These are phyloP conservation scores for Eudemis profundana DNA, from an alignment of 2,888 invertebrate genomes.

Conservation along the genomic window DNA sequence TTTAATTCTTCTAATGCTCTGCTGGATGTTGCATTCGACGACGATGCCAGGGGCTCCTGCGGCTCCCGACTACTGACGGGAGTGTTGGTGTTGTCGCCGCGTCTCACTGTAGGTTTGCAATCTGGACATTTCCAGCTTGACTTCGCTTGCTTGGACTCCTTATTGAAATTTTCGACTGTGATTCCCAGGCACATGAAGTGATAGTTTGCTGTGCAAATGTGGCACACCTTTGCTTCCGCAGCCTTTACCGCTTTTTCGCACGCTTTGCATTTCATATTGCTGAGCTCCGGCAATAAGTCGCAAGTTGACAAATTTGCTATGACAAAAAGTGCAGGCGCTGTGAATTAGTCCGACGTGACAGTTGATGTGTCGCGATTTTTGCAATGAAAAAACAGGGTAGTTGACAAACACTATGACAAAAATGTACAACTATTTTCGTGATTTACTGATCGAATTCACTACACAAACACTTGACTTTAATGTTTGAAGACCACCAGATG, in stretches of 20 bases:
- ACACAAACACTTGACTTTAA: too few species aligned
- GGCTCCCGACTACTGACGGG: not conserved
- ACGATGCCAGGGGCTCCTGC: not conserved
- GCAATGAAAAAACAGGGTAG: too few species aligned
- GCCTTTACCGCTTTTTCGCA: not conserved
- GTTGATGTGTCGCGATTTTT: too few species aligned
- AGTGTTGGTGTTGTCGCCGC: constrained; percentile 5
- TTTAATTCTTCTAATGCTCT: not conserved
- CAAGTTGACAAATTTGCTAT: too few species aligned
- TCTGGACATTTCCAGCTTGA: constrained; percentile 13
- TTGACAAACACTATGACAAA: too few species aligned
- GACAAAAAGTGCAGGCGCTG: too few species aligned
- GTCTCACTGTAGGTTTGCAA: not conserved
- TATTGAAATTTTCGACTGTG: constrained; percentile 4
- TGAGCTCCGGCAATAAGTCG: too few species aligned
- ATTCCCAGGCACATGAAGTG: constrained; percentile 16
- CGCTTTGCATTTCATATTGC: not conserved
- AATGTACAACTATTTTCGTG: too few species aligned
- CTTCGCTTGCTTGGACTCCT: constrained; percentile 18
- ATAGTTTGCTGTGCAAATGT: not conserved
- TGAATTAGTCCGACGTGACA: too few species aligned
- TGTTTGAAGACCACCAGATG: too few species aligned
- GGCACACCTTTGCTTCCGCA: not conserved
- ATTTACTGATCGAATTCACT: too few species aligned
- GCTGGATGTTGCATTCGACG: not conserved